Evolutionary conservation across 2,888 invertebrate species (phyloP).

Genomic region (Callyntrura guangdongensis): DNA sequence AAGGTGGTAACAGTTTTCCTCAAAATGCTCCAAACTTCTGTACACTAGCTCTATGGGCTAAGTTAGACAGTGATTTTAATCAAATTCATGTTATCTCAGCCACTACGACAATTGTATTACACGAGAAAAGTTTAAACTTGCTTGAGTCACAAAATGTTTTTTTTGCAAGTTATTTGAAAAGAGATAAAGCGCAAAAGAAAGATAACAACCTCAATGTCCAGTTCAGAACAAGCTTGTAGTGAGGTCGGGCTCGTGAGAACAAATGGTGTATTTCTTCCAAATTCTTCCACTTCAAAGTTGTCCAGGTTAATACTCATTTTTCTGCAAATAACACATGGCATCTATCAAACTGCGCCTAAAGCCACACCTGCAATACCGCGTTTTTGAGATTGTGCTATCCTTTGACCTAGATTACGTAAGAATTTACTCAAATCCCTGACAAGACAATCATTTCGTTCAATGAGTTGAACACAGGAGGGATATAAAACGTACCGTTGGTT

Average conservation of each 20-base stretch:
- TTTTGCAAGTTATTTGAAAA: neutral
- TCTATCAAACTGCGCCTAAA: neutral
- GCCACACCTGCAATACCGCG: neutral
- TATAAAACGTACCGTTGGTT: neutral
- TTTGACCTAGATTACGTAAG: constrained; percentile 48
- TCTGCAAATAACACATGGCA: constrained; percentile 36
- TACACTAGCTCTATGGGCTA: constrained; percentile 86
- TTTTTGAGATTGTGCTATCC: neutral
- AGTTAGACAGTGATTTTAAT: constrained; percentile 31
- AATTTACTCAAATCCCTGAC: constrained; percentile 3
- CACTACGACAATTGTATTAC: neutral
- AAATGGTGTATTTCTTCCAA: constrained; percentile 87
- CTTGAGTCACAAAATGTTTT: neutral
- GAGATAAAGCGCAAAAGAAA: neutral
- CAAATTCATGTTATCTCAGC: constrained; percentile 4
- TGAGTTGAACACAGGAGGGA: neutral
- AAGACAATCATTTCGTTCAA: constrained; percentile 26
- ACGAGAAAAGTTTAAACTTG: neutral
- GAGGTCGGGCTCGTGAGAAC: constrained; percentile 88
- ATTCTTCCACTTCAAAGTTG: constrained; percentile 87
- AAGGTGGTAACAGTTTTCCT: constrained; percentile 85
- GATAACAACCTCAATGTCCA: constrained; percentile 87
- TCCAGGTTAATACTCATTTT: constrained; percentile 86
- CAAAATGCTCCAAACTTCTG: constrained; percentile 85
- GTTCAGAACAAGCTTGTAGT: constrained; percentile 87